Evolutionary conservation across 2,888 invertebrate genomes (phyloP), one percentile per base, ranked within the genome.

Genomic region (Chloromyia formosa): DNA sequence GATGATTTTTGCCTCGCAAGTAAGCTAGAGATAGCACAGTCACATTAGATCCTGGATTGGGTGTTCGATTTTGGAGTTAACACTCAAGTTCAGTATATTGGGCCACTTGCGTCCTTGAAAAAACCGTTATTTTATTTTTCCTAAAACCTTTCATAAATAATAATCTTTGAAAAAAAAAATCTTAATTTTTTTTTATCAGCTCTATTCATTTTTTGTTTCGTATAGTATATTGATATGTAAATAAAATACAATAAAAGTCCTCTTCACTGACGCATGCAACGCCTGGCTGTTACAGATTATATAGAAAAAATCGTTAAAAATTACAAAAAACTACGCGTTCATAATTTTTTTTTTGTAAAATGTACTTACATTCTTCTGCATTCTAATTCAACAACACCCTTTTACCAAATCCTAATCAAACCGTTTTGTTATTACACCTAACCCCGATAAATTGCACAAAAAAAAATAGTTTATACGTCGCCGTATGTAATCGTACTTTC

Each of bases 401-500:
- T 56, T 22, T 10, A n/a, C 5, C 18, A 27, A 49, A 22, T 49
- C 66, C 53, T 40, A 69, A 69, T 69, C 68, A 69, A 69, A 69
- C 68, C 68, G 68, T 69, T 69, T 69, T 69, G 68, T 69, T 69
- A 69, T 69, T 27, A 27, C 54, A 69, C 18, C n/a, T 27, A 27
- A 69, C 54, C 66, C 49, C 20, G 49, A 49, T 49, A 66, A 66
- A 49, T 66, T 20, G 9, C 18, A 49, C 42, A 45, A 45, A 66
- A 49, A 66, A 66, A 53, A 69, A 54, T 18, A 14, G 1, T 56
- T n/a, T 18, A 5, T 56, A 10, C 56, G 40, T 62, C 16, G n/a
- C n/a, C n/a, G n/a, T n/a, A n/a, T n/a, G n/a, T n/a, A n/a, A n/a
- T n/a, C n/a, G n/a, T n/a, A n/a, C 22, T 58, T 58, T 42, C 62